Percentiles rank a stretch among this genome's conserved stretches.
These are phyloP conservation scores for Phoeniculus purpureus DNA, from an alignment of 2,797 vertebrate species.

Conservation along the genomic window DNA sequence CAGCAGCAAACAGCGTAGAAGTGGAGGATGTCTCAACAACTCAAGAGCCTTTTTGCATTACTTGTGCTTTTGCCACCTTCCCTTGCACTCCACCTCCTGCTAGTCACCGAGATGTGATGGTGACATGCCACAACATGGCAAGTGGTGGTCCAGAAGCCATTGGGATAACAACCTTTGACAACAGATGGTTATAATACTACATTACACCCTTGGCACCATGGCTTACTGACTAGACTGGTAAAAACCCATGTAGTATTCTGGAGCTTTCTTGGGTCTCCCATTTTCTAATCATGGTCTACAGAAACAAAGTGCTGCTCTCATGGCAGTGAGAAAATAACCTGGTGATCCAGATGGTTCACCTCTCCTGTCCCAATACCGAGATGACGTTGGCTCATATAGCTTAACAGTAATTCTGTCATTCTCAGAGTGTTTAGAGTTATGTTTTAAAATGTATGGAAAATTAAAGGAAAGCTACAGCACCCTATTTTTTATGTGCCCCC, in stretches of 20 bases:
- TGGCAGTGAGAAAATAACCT: background rate
- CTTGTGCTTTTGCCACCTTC: background rate
- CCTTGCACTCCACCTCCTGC: background rate
- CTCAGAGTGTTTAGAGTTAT: background rate
- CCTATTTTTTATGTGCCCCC: background rate
- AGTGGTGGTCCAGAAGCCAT: slow-evolving; percentile 22
- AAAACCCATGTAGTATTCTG: background rate
- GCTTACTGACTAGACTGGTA: background rate
- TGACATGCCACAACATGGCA: slow-evolving; percentile 3
- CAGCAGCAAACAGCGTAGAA: background rate
- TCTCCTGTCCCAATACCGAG: background rate
- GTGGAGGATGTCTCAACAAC: background rate
- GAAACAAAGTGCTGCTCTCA: background rate
- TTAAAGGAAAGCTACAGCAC: background rate
- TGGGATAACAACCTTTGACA: slow-evolving; percentile 12
- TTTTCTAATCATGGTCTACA: background rate
- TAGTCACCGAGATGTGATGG: background rate
- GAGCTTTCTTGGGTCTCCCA: slow-evolving; percentile 22
- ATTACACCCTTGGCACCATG: slow-evolving; percentile 45
- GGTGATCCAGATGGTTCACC: background rate
- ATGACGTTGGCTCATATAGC: background rate
- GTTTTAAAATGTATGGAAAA: background rate
- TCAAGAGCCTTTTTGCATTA: background rate
- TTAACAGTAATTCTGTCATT: background rate
- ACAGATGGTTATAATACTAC: slow-evolving; percentile 44